Base-by-base conservation (phyloP, 2,797 vertebrate species). In the Mormyrops boulengeri region DNA sequence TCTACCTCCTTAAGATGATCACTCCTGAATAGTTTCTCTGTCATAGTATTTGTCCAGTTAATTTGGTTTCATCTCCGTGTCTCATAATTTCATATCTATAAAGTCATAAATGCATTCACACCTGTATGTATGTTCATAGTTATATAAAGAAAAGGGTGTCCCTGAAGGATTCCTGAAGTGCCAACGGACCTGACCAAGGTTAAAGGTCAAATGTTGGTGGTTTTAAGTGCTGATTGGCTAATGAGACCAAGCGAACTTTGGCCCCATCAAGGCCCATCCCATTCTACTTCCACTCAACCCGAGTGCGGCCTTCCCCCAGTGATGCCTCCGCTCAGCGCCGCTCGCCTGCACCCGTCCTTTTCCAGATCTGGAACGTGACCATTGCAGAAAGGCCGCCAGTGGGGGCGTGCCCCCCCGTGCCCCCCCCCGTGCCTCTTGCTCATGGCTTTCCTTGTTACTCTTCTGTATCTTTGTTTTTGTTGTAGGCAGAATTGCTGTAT, bases 381-480 rank as follows among this genome's bases (percentile, higher is more conserved):
- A 5, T 69, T 14, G 30, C 66, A 73, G 66, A 38, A 73, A 5
- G 66, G 66, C 30, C 12, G 66, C 38, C 30, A 73, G 66, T 38
- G 26, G 66, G 66, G 26, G 4, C 26, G 17, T 22, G 22, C 8
- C 30, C 8, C 49, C 2, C 8, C n/a, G n/a, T n/a, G n/a, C n/a
- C n/a, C n/a, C n/a, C n/a, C n/a, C n/a, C n/a, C n/a, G n/a, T 62
- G 62, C 90, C 91, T 92, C 87, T 92, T 80, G 90, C 88, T 91
- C 38, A 91, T 80, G 93, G 94, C 95, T 94, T 94, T 95, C 92
- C 90, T 89, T 88, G 66, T 89, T 66, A 91, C 89, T 90, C 14
- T 73, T 73, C 9, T 57, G 89, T 53, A 80, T 91, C 86, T 30
- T 60, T 91, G 90, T 47, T 47, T 88, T 91, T 88, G 90, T 93